Percentiles rank a stretch among this genome's conserved stretches.
Conservation (phyloP, 2,113 vertebrate genomes). For the Gila orcuttii region DNA sequence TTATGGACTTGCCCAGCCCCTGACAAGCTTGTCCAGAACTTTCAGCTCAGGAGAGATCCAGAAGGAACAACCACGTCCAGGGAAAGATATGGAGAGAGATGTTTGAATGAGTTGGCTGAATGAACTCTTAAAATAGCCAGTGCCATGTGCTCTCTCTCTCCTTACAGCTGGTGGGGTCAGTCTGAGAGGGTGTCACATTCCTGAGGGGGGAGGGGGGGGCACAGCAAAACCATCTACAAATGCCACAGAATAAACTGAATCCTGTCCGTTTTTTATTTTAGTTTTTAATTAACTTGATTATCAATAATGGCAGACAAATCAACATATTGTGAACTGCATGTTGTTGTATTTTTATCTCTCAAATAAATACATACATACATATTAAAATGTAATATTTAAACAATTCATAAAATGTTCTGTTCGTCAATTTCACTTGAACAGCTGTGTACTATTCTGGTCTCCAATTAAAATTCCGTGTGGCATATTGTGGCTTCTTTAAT, state of each 20-base stretch:
- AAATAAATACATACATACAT: background rate
- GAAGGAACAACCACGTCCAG: slow-evolving; percentile 37
- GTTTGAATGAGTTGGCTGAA: slow-evolving; percentile 50
- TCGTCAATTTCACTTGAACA: background rate
- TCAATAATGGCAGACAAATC: background rate
- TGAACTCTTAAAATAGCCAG: slow-evolving; percentile 74
- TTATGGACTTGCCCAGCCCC: slow-evolving; percentile 15
- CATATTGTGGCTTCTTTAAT: background rate
- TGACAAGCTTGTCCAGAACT: slow-evolving; percentile 65
- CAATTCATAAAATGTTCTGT: background rate
- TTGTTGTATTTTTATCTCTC: background rate
- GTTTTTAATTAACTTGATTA: background rate
- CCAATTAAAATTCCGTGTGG: no score
- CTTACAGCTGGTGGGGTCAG: slow-evolving; percentile 75
- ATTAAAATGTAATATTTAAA: background rate
- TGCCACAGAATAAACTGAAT: background rate
- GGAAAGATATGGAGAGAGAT: slow-evolving; percentile 32
- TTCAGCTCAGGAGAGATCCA: slow-evolving; percentile 62
- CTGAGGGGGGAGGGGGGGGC: slow-evolving; percentile 2
- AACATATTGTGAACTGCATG: background rate
- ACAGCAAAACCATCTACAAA: background rate
- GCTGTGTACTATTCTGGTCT: background rate
- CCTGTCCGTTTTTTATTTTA: background rate
- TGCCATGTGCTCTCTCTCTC: slow-evolving; percentile 34
- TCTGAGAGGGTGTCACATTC: slow-evolving; percentile 63